Percentiles rank a stretch among this genome's conserved stretches.
phyloP scores from a whole-genome alignment of 2,113 vertebrate genomes.

The Syngnathoides biaculeatus region DNA sequence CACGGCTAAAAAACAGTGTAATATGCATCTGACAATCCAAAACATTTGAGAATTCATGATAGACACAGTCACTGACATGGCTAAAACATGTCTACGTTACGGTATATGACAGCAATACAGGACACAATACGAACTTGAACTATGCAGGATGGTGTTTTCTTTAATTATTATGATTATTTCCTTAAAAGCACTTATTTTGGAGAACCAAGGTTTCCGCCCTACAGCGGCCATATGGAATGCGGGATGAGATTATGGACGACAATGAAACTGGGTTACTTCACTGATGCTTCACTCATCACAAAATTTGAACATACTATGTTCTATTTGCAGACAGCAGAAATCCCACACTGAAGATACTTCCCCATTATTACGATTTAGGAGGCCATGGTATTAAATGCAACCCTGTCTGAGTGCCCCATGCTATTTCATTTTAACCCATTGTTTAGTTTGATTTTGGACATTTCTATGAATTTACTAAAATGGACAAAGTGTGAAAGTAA shows the following conservation, averaged over 20 bases:
- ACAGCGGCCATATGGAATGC: too few species aligned
- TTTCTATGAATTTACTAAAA: not conserved
- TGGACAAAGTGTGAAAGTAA: not conserved
- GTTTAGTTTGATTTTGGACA: conserved; percentile 7
- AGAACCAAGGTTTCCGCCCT: too few species aligned
- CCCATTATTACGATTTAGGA: conserved; percentile 23
- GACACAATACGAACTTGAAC: too few species aligned
- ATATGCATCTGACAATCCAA: not conserved
- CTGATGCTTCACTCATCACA: conserved; percentile 17
- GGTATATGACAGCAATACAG: too few species aligned
- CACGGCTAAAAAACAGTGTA: conserved; percentile 74
- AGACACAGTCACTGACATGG: not conserved
- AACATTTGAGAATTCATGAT: not conserved
- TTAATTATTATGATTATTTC: too few species aligned
- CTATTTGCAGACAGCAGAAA: not conserved
- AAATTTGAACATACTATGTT: conserved; percentile 14
- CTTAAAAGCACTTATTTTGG: too few species aligned
- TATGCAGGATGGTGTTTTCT: too few species aligned
- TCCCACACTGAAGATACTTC: conserved; percentile 27
- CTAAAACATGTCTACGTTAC: too few species aligned
- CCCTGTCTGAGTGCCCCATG: conserved; percentile 31
- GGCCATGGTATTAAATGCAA: conserved; percentile 33
- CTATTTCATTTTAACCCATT: conserved; percentile 48
- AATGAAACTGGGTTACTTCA: not conserved
- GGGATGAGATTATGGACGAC: too few species aligned